Conservation (phyloP, 2,797 vertebrate genomes). For the Malurus leucopterus region DNA sequence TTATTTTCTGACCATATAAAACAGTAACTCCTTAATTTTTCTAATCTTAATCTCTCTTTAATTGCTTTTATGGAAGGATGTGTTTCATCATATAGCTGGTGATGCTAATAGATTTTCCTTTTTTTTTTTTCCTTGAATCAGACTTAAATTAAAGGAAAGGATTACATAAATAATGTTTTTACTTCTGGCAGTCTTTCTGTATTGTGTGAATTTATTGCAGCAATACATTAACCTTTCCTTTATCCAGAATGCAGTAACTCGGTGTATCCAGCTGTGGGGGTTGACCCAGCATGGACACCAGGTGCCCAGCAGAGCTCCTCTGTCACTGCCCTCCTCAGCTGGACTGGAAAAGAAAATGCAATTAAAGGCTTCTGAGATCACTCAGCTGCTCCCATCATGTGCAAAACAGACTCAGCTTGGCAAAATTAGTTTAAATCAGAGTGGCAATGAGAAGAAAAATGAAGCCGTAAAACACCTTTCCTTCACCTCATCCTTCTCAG, state of each 20-base stretch:
- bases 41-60: background rate
- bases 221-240: background rate
- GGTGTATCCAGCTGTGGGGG: fast-evolving
- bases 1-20: background rate
- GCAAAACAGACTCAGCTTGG: background rate
- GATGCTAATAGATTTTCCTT: background rate
- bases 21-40: background rate
- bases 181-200: background rate
- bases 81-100: background rate
- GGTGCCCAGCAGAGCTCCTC: background rate
- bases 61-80: background rate
- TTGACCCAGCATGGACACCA: background rate
- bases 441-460: background rate
- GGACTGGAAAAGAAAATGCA: background rate
- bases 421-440: background rate
- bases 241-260: background rate
- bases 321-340: background rate
- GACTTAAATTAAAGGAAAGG: background rate
- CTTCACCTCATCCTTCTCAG: background rate
- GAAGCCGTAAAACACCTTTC: background rate
- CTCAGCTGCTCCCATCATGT: background rate
- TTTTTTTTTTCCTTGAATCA: background rate
- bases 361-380: background rate
- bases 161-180: background rate
- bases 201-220: background rate